Base-by-base conservation (phyloP, 2,888 invertebrate species). In the Leptopterna dolabrata region DNA sequence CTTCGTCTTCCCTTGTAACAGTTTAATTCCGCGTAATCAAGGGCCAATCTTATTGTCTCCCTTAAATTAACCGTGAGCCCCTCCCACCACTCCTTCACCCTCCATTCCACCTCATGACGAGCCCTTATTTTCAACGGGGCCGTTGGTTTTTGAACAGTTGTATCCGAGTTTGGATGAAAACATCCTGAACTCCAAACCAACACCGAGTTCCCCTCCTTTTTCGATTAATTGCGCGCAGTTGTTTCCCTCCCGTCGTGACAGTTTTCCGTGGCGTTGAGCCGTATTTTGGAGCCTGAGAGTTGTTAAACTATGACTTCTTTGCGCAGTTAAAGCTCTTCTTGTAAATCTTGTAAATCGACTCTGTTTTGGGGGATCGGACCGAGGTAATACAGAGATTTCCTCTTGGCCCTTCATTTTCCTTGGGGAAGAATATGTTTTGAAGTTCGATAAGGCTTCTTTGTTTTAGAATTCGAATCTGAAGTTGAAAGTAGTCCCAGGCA, bases 11-110 rank as follows among this genome's bases (percentile, higher is more conserved):
- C 73, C 63, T 24, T 47, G 63, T 55, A 70, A 82, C 63, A 36
- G 83, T 83, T 83, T 83, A 83, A 83, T 83, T 83, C 70, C 29
- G 70, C 30, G 30, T 63, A 70, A 83, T 70, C 70, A 36, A 41
- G 63, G 27, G 16, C 41, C 70, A 63, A 83, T 83, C 83, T 83
- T 83, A 83, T 83, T 83, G 83, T 83, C 47, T 47, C 30, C 30
- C 41, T 70, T 70, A 83, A 83, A 83, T 83, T 83, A 83, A 83
- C 83, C 70, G 55, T 51, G 55, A 51, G 80, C 55, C 63, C 63
- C 63, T 24, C 4, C 2, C 24, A n/a, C n/a, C n/a, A n/a, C n/a
- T n/a, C n/a, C n/a, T n/a, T n/a, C 36, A n/a, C 24, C 24, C 63
- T 63, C 63, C 63, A 2, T 63, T 19, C 24, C n/a, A n/a, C n/a